A percentile compares a stretch with the other conserved stretches of the same genome.
phyloP scores from a whole-genome alignment of 1,140 invertebrate species.

The Latrodectus geometricus region DNA sequence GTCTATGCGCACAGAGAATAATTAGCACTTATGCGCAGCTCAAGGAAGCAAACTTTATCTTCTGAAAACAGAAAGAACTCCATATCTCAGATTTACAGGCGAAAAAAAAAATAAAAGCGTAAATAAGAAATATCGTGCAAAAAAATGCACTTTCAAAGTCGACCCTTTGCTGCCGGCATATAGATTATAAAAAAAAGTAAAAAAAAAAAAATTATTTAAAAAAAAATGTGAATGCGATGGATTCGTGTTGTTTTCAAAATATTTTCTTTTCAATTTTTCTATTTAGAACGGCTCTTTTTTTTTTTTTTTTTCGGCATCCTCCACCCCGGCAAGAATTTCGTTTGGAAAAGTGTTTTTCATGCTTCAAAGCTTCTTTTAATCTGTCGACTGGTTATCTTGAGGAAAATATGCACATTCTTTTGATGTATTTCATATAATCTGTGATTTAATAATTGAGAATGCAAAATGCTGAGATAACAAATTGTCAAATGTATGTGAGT shows the following conservation, averaged over 20 bases:
- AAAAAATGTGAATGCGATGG: constrained; percentile 19
- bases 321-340: not conserved
- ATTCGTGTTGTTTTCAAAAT: constrained; percentile 25
- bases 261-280: constrained; percentile 6
- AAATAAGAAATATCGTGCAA: constrained; percentile 19
- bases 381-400: not conserved
- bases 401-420: not conserved
- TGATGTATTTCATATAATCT: too few species aligned
- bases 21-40: constrained; percentile 13
- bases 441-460: too few species aligned
- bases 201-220: constrained; percentile 11
- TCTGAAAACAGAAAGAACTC: constrained; percentile 28
- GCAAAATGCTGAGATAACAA: too few species aligned
- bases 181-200: not conserved
- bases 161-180: not conserved
- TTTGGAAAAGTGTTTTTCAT: not conserved
- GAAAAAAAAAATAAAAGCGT: constrained; percentile 24
- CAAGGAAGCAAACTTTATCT: constrained; percentile 38
- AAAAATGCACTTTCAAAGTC: constrained; percentile 11
- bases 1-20: constrained; percentile 9
- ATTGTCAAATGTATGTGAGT: too few species aligned
- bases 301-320: too few species aligned
- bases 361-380: not conserved
- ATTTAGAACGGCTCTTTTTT: not conserved
- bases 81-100: constrained; percentile 45